These are phyloP conservation scores for Galagoides demidoff DNA, from an alignment of 2,797 vertebrate genomes.

Conservation along the genomic window DNA sequence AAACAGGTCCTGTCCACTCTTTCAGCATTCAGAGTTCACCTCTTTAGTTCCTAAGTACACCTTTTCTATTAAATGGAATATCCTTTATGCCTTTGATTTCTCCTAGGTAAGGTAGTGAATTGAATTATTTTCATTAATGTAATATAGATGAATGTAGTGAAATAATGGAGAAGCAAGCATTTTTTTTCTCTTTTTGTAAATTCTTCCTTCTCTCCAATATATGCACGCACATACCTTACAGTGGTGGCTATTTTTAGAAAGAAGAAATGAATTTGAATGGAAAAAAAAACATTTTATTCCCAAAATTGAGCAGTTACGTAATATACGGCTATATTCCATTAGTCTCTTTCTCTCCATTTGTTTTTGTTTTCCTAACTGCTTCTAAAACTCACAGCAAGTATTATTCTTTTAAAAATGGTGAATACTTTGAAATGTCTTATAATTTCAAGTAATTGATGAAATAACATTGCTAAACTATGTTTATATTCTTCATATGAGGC, in stretches of 20 bases:
- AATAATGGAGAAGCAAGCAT: not conserved
- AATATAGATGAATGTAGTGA: not conserved
- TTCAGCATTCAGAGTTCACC: not conserved
- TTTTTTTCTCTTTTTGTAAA: not conserved
- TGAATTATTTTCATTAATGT: constrained; percentile 13
- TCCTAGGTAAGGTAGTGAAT: not conserved
- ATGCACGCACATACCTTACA: not conserved
- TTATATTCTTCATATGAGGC: not conserved
- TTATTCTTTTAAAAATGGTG: constrained; percentile 44
- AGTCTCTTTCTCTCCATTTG: not conserved
- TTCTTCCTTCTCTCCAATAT: not conserved
- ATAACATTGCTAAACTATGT: constrained; percentile 1
- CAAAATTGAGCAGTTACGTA: constrained; percentile 8
- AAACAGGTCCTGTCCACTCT: not conserved
- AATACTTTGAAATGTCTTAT: constrained; percentile 12
- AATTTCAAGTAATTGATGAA: constrained; percentile 53
- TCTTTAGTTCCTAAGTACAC: not conserved
- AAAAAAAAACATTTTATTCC: constrained; percentile 10
- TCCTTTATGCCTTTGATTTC: not conserved
- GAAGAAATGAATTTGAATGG: constrained; percentile 14
- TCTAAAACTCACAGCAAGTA: not conserved
- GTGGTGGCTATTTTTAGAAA: not conserved
- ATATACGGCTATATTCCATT: not conserved
- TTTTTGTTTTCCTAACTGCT: constrained; percentile 1
- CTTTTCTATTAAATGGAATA: not conserved